Evolutionary conservation across 1,140 invertebrate genomes (phyloP).

Genomic region (Stenopsyche tienmushanensis): DNA sequence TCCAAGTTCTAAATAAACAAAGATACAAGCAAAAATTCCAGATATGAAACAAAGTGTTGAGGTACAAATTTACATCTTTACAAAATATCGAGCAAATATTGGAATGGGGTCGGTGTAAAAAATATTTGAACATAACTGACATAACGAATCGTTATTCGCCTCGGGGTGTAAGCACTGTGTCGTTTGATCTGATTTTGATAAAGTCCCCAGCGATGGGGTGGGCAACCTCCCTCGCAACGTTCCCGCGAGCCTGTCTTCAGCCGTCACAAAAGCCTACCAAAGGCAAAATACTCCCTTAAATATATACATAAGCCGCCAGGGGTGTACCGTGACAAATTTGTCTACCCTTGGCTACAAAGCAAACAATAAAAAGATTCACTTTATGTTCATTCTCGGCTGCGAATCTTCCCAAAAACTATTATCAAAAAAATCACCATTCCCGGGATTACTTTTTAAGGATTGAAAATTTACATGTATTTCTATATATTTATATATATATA

Average conservation of each 20-base stretch:
- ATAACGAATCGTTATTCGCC: not conserved
- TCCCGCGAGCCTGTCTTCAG: not conserved
- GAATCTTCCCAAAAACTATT: too few relatives aligned
- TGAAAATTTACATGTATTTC: too few relatives aligned
- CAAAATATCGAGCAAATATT: too few relatives aligned
- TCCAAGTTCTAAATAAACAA: too few relatives aligned
- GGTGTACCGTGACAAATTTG: constrained; percentile 19
- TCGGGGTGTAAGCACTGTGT: constrained; percentile 19
- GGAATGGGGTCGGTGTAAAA: too few relatives aligned
- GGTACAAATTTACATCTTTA: too few relatives aligned
- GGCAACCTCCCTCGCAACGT: not conserved
- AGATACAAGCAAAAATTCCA: too few relatives aligned
- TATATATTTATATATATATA: too few relatives aligned
- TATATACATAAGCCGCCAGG: constrained; percentile 12
- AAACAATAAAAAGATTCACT: not conserved
- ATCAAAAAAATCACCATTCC: too few relatives aligned
- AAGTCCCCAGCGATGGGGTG: not conserved
- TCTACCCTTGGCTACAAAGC: not conserved
- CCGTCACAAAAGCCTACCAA: not conserved
- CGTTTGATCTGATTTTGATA: constrained; percentile 38
- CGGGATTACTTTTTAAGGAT: too few relatives aligned
- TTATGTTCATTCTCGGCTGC: not conserved
- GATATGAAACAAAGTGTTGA: too few relatives aligned
- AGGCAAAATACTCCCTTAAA: constrained; percentile 9
- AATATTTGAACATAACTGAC: not conserved